Conservation (phyloP, 1,140 invertebrate genomes). For the Hydropsyche tenuis region DNA sequence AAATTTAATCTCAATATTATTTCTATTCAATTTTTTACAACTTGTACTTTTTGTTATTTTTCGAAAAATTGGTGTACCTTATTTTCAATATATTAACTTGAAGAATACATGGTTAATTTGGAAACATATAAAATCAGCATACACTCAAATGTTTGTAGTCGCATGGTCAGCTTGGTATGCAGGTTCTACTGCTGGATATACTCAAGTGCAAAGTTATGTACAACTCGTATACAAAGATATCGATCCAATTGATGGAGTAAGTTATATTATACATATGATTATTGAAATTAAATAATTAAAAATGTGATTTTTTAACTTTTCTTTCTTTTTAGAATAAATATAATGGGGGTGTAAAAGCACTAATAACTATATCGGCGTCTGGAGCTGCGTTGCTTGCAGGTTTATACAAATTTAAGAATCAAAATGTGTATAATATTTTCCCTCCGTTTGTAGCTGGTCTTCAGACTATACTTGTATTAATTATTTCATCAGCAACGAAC, state of each 20-base stretch:
- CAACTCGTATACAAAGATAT: slow-evolving; percentile 78
- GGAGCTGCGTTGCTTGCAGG: slow-evolving; percentile 63
- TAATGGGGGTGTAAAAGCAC: slow-evolving; percentile 82
- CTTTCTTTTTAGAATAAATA: slow-evolving; percentile 60
- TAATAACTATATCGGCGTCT: slow-evolving; percentile 74
- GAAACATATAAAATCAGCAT: slow-evolving; percentile 75
- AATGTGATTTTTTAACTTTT: neutral
- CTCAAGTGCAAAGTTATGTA: slow-evolving; percentile 80
- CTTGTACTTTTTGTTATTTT: too few relatives aligned
- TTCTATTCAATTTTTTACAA: too few relatives aligned
- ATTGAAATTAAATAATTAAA: neutral
- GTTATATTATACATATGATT: neutral
- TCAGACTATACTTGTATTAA: slow-evolving; percentile 70
- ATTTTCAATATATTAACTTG: too few relatives aligned
- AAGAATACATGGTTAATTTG: slow-evolving; percentile 61
- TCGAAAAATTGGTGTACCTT: too few relatives aligned
- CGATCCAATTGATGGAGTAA: slow-evolving; percentile 51
- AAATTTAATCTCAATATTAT: too few relatives aligned
- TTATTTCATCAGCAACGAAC: slow-evolving; percentile 66
- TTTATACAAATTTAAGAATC: slow-evolving; percentile 52
- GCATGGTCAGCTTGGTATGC: slow-evolving; percentile 92
- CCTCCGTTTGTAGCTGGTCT: slow-evolving; percentile 65
- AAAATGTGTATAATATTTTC: slow-evolving; percentile 54
- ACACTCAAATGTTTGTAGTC: slow-evolving; percentile 72
- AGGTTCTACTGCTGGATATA: slow-evolving; percentile 77